Conservation (phyloP, 2,113 vertebrate species). For the Mellivora capensis region DNA sequence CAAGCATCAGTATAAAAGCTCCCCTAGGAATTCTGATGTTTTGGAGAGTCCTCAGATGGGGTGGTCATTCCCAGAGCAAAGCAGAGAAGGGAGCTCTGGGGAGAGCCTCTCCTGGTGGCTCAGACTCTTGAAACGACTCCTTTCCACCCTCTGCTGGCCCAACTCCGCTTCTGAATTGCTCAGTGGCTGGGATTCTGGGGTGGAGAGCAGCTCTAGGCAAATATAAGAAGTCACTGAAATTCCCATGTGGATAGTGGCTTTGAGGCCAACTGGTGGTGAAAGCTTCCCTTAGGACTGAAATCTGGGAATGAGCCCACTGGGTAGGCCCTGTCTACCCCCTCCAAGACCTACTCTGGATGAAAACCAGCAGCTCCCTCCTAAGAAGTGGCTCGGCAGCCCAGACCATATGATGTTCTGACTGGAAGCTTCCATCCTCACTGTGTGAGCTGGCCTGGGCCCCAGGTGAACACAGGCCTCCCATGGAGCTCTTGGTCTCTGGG, state of each 20-base stretch:
- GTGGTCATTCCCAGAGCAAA: neutral
- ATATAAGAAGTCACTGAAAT: neutral
- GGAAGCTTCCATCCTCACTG: too few species aligned
- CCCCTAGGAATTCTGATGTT: neutral
- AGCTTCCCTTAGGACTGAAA: neutral
- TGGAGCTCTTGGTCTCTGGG: neutral
- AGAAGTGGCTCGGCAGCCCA: too few species aligned
- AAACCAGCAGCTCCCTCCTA: neutral
- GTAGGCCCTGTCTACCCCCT: neutral
- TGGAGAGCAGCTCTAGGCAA: neutral
- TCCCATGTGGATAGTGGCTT: neutral
- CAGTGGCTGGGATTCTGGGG: rapidly evolving
- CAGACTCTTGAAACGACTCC: rapidly evolving
- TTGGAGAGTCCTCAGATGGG: neutral
- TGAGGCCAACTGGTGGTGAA: neutral
- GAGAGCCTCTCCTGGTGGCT: neutral
- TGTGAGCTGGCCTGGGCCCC: too few species aligned
- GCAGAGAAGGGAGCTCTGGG: neutral
- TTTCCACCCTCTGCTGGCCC: neutral
- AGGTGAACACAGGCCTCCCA: neutral
- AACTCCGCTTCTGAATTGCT: rapidly evolving
- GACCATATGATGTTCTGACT: rapidly evolving
- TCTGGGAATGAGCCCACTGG: neutral
- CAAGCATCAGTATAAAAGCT: neutral
- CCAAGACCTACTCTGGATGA: neutral